These are phyloP conservation scores for Adrianichthys oophorus DNA, from an alignment of 2,797 vertebrate genomes.

Conservation along the genomic window DNA sequence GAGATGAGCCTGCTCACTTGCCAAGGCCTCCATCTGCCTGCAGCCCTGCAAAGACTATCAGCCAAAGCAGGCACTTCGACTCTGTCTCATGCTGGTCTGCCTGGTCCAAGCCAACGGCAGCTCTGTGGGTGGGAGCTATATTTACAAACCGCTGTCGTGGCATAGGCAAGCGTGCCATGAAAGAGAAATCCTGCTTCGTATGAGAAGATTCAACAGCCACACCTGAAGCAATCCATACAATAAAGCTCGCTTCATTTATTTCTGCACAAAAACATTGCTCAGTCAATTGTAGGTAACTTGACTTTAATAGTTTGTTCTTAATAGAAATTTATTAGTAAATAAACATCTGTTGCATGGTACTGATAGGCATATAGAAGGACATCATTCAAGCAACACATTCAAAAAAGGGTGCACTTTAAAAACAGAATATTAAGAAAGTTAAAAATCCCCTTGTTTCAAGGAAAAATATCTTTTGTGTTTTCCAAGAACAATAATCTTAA, in stretches of 20 bases:
- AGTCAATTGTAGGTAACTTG: slow-evolving; percentile 30
- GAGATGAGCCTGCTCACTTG: slow-evolving; percentile 54
- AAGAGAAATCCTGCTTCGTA: slow-evolving; percentile 23
- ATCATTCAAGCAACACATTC: slow-evolving; percentile 49
- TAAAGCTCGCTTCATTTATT: not conserved
- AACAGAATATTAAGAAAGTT: no score
- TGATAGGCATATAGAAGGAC: slow-evolving; percentile 55
- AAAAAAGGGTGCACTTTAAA: slow-evolving; percentile 17
- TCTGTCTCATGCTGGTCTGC: slow-evolving; percentile 58
- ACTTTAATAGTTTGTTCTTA: slow-evolving; percentile 46
- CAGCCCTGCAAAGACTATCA: slow-evolving; percentile 65
- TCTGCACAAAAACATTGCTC: not conserved
- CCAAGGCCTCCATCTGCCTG: slow-evolving; percentile 81
- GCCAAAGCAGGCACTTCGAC: slow-evolving; percentile 58
- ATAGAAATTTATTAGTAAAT: slow-evolving; percentile 66
- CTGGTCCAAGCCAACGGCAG: slow-evolving; percentile 63
- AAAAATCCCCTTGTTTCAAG: no score
- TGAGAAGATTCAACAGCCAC: slow-evolving; percentile 33
- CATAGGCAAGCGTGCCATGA: slow-evolving; percentile 32
- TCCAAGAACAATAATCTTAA: no score
- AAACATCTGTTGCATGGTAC: slow-evolving; percentile 55
- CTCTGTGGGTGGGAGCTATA: slow-evolving; percentile 80
- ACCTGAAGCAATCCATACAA: not conserved
- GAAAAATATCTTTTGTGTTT: no score
- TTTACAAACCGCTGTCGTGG: slow-evolving; percentile 81